Conservation (phyloP, 2,113 vertebrate species). For the Saccopteryx leptura region DNA sequence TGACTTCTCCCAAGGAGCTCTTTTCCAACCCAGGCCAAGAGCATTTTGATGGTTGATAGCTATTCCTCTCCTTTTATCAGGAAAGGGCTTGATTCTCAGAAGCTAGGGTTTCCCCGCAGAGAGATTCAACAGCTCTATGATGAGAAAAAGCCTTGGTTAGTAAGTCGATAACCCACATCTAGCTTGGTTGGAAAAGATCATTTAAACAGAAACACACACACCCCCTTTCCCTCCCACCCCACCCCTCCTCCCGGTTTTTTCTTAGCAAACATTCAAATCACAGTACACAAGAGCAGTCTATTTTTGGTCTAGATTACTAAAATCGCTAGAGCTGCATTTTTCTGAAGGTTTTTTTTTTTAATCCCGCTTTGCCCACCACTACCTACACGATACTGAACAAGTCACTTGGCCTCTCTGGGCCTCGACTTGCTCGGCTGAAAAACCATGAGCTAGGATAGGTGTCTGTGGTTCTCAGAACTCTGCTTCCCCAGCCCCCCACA, state of each 20-base stretch:
- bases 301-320: not conserved
- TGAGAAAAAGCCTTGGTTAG: not conserved
- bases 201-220: not conserved
- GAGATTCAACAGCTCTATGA: not conserved
- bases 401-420: not conserved
- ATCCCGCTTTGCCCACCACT: not conserved
- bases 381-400: not conserved
- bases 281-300: not conserved
- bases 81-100: not conserved
- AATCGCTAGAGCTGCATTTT: not conserved
- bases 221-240: too few relatives aligned
- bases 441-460: not conserved
- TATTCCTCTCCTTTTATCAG: not conserved
- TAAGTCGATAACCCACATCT: not conserved
- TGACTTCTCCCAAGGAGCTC: conserved; percentile 30
- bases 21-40: not conserved
- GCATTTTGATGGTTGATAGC: not conserved
- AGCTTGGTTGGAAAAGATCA: not conserved
- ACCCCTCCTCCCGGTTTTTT: not conserved
- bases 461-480: not conserved
- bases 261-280: not conserved
- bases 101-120: conserved; percentile 34
- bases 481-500: not conserved
- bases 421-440: conserved; percentile 12
- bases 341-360: conserved; percentile 22